Evolutionary conservation across 2,888 invertebrate genomes (phyloP), one percentile per base, ranked within the genome.

Genomic region (Andrena chrysosceles): DNA sequence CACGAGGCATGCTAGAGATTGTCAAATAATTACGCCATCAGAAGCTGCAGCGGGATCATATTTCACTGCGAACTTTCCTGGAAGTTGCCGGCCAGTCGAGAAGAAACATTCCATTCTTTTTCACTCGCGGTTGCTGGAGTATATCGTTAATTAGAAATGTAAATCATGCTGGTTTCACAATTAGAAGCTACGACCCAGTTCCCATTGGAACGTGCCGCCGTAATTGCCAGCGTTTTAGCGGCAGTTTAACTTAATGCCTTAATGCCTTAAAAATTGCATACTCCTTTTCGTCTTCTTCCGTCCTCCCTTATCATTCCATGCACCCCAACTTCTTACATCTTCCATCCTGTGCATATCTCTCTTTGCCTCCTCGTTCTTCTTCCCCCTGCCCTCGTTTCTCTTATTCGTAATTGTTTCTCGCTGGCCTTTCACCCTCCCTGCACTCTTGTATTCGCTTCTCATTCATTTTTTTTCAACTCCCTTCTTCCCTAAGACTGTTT

Each of bases 101-200:
- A 20, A 67, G 67, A 76, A 62, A 42, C 13, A 10, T n/a, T 31
- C 16, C 31, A 10, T 26, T 26, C 20, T 4, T 33, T 35, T 8
- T 23, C 16, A 10, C 52, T 63, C 8, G 26, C 20, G 0, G 26
- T 20, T 2, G 0, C 29, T 13, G 35, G 29, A 10, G 64, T 49
- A 67, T 54, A 67, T 67, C 54, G 67, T 72, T 81, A 72, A 78
- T 78, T 81, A 78, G 71, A 71, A 72, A 54, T 62, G 78, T 71
- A 71, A 80, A 81, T 81, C 62, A 72, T 81, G n/a, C 60, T 23
- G 33, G 62, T 7, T 29, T 68, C 3, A 29, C 62, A 71, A 78
- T 81, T 81, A 72, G 29, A 35, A 48, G n/a, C 60, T 42, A 20
- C 33, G 77, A 31, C 29, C 78, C 48, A 49, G 54, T 71, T 71